Evolutionary conservation across 2,888 invertebrate genomes (phyloP).

Genomic region (Polymixis lichenea): DNA sequence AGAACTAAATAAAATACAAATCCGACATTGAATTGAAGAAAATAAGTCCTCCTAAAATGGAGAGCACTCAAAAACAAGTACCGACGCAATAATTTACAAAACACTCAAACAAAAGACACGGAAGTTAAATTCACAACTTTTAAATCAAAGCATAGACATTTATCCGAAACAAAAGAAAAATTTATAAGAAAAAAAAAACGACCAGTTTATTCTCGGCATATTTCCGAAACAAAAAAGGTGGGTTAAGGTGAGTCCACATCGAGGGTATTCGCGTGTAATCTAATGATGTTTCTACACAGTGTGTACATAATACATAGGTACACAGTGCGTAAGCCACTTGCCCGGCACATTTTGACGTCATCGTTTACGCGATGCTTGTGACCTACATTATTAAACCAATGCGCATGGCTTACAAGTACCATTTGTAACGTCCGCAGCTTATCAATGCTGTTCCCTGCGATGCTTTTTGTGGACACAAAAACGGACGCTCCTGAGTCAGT

Average conservation of each 20-base stretch:
- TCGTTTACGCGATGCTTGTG: not conserved
- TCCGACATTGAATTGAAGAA: not conserved
- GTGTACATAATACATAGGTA: too few species aligned
- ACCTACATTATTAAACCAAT: too few species aligned
- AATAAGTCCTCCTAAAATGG: not conserved
- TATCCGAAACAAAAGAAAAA: slow-evolving; percentile 37
- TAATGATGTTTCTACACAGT: not conserved
- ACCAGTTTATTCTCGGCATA: slow-evolving; percentile 31
- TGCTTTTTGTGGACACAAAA: too few species aligned
- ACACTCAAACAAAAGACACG: slow-evolving; percentile 27
- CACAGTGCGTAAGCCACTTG: not conserved
- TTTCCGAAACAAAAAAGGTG: slow-evolving; percentile 47
- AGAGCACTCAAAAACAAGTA: slow-evolving; percentile 12
- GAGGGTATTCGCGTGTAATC: not conserved
- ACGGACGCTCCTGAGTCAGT: too few species aligned
- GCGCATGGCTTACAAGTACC: too few species aligned
- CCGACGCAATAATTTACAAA: not conserved
- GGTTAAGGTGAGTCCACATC: slow-evolving; percentile 1
- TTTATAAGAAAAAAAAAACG: slow-evolving; percentile 31
- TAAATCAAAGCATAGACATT: slow-evolving; percentile 33
- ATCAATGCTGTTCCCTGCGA: too few species aligned
- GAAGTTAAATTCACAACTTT: slow-evolving; percentile 31
- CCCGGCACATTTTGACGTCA: not conserved
- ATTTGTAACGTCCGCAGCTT: too few species aligned
- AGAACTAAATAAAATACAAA: slow-evolving; percentile 1